These are phyloP conservation scores for Galaxias olidus DNA, from an alignment of 2,797 vertebrate species.

Conservation along the genomic window DNA sequence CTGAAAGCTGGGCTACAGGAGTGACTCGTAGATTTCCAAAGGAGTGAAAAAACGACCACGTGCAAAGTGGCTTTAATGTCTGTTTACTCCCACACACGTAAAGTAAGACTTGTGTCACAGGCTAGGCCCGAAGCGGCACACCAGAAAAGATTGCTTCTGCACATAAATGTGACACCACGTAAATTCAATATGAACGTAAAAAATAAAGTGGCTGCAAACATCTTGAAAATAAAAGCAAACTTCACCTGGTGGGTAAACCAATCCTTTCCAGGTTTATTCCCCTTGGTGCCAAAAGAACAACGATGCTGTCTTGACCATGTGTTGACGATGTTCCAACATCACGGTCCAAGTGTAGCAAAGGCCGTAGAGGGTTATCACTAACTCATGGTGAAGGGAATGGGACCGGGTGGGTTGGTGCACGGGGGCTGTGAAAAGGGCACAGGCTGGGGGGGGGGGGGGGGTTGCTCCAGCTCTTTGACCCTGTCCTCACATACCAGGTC, in stretches of 20 bases:
- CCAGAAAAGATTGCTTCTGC: too few species aligned
- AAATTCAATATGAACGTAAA: too few species aligned
- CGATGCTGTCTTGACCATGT: conserved; percentile 37
- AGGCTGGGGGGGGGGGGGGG: background rate
- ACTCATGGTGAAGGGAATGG: conserved; percentile 34
- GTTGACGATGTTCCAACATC: conserved; percentile 40
- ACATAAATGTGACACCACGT: too few species aligned
- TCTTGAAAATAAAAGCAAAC: too few species aligned
- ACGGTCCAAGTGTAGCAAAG: conserved; percentile 20
- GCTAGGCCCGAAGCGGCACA: too few species aligned
- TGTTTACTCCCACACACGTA: too few species aligned
- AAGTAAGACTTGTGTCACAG: too few species aligned
- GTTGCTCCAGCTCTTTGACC: conserved; percentile 52
- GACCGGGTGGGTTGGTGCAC: conserved; percentile 30
- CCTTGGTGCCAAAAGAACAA: conserved; percentile 33
- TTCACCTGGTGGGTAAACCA: background rate
- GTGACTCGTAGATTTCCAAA: conserved; percentile 13
- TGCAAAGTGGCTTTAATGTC: background rate
- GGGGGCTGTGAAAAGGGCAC: conserved; percentile 9
- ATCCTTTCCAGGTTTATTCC: conserved; percentile 25
- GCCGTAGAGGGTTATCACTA: conserved; percentile 38
- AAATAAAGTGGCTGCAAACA: too few species aligned
- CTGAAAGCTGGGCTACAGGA: conserved; percentile 38
- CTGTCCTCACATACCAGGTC: conserved; percentile 58
- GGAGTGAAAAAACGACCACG: conserved; percentile 30